Conservation (phyloP, 2,797 vertebrate species). For the Glossophaga mutica region DNA sequence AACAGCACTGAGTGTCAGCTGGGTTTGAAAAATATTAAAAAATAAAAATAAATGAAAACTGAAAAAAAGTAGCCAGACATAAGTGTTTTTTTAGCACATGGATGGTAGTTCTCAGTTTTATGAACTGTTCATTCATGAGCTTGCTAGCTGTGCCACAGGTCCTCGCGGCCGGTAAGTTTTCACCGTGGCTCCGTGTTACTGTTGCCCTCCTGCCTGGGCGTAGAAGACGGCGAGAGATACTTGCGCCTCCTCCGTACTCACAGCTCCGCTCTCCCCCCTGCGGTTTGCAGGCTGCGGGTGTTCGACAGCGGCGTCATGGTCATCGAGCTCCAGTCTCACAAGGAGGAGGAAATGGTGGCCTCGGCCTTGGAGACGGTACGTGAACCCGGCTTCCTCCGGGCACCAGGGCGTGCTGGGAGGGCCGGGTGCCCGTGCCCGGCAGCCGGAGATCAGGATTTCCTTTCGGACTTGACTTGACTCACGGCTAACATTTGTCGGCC, state of each 20-base stretch:
- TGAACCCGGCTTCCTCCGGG: slow-evolving; percentile 64
- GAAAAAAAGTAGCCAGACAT: not conserved
- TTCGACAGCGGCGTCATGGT: slow-evolving; percentile 99
- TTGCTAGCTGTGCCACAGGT: not conserved
- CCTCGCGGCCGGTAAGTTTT: not conserved
- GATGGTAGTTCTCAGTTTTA: not conserved
- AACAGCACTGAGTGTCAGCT: not conserved
- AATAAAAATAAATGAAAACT: not conserved
- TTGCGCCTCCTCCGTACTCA: not conserved
- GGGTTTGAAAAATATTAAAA: not conserved
- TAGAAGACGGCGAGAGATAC: not conserved
- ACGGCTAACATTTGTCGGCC: slow-evolving; percentile 17
- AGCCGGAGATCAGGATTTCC: slow-evolving; percentile 66
- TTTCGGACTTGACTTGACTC: slow-evolving; percentile 41
- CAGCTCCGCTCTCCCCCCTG: not conserved
- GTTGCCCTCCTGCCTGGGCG: not conserved
- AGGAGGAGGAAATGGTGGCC: slow-evolving; percentile 98
- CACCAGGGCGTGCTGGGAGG: not conserved
- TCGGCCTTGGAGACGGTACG: slow-evolving; percentile 94
- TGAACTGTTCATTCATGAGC: not conserved
- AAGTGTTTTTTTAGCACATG: not conserved
- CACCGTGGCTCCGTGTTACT: not conserved
- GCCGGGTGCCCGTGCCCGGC: not conserved
- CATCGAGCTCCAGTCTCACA: slow-evolving; percentile 98
- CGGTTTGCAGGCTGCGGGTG: slow-evolving; percentile 88